Evolutionary conservation across 2,797 vertebrate genomes (phyloP).

Genomic region (Crenichthys baileyi): DNA sequence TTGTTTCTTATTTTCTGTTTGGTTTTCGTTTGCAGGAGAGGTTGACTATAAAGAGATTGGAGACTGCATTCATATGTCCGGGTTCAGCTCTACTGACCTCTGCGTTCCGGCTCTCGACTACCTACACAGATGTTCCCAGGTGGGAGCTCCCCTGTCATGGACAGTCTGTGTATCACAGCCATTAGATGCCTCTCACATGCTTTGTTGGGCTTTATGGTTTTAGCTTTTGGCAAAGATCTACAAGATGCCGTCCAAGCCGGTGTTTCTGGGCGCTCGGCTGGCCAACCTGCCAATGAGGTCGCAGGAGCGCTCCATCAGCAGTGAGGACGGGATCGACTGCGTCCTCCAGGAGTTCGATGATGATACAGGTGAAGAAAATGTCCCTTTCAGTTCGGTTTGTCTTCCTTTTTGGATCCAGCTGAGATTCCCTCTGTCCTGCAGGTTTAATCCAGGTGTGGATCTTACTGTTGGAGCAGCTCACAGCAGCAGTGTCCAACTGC

Average conservation of each 20-base stretch:
- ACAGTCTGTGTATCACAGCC: neutral
- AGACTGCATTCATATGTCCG: slow-evolving; percentile 86
- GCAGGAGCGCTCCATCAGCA: slow-evolving; percentile 88
- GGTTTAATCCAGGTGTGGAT: slow-evolving; percentile 98
- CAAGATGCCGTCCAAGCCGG: slow-evolving; percentile 95
- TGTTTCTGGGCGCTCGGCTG: slow-evolving; percentile 90
- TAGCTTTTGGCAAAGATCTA: slow-evolving; percentile 97
- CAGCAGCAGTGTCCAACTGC: slow-evolving; percentile 93
- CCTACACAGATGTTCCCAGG: slow-evolving; percentile 95
- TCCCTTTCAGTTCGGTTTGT: neutral
- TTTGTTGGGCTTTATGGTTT: neutral
- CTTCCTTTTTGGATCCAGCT: neutral
- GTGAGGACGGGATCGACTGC: slow-evolving; percentile 92
- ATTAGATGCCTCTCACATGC: neutral
- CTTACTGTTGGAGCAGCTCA: slow-evolving; percentile 93
- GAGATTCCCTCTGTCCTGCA: slow-evolving; percentile 51
- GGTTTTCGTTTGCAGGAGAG: slow-evolving; percentile 81
- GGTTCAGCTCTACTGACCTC: slow-evolving; percentile 90
- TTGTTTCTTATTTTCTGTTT: neutral
- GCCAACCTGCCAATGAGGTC: slow-evolving; percentile 87
- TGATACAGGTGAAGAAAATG: slow-evolving; percentile 83
- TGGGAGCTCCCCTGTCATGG: slow-evolving; percentile 37
- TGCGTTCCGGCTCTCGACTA: slow-evolving; percentile 96
- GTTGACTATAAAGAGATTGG: slow-evolving; percentile 93
- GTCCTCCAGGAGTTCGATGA: slow-evolving; percentile 95